Evolutionary conservation across 2,113 vertebrate genomes (phyloP), one percentile per base, ranked within the genome.

Genomic region (Oryzias melastigma): DNA sequence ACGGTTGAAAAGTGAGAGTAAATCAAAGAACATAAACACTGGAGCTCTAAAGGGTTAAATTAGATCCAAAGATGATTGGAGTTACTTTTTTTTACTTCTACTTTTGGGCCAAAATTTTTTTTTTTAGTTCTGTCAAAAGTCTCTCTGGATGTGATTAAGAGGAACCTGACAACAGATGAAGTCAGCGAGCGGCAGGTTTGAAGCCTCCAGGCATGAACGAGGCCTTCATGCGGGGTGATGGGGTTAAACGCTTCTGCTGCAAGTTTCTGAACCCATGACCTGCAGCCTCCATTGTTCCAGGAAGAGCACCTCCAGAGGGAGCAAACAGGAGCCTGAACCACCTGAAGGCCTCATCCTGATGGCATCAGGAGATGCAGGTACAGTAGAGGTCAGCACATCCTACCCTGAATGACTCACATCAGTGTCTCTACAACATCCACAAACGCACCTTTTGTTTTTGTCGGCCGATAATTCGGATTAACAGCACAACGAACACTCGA

Each of bases 391-490:
- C 20, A 47, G 43, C 65, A n/a, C 68, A 3, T 48, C 46, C 58
- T 42, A 18, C 52, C 56, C 51, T 2, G 25, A 25, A 16, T 41
- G 24, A 1, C n/a, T 5, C 60, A 43, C 22, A 52, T 40, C 61
- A 15, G 55, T 53, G 52, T 58, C 55, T n/a, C 58, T 4, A 48
- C 57, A 41, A 7, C 45, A 7, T 45, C 58, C 69, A 58, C 57
- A 73, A 75, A 68, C 55, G 52, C 69, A 82, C 73, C 80, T 82
- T 73, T 82, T 84, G 84, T 89, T 85, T 78, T 71, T 22, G 43
- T 52, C 16, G 14, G 51, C 22, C 50, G 62, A 71, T 88, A 83
- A 87, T 76, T 85, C 42, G 44, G 68, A 83, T 87, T 77, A 87
- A 80, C 71, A 52, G 35, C 25, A 6, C 16, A 46, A 75, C 47